Evolutionary conservation across 1,140 invertebrate genomes (phyloP).

Genomic region (Palaemon carinicauda): DNA sequence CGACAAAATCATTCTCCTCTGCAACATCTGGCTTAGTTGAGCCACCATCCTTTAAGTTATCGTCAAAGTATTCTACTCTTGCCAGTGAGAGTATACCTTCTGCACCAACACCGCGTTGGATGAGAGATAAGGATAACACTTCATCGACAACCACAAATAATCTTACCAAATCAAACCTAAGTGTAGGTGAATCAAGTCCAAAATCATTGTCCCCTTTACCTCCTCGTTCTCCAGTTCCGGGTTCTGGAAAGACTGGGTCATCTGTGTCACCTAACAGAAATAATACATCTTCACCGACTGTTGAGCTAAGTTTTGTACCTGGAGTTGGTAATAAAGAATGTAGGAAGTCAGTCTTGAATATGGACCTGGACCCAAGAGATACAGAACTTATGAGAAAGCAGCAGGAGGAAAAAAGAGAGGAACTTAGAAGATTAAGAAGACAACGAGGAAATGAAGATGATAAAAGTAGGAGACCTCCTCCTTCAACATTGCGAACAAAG

Average conservation of each 20-base stretch:
- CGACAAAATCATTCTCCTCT: constrained; percentile 14
- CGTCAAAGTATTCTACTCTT: constrained; percentile 35
- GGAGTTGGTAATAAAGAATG: constrained; percentile 52
- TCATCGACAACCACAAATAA: not conserved
- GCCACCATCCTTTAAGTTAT: constrained; percentile 38
- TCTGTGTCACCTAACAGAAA: not conserved
- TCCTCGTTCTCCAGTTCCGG: constrained; percentile 32
- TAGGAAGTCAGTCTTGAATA: constrained; percentile 58
- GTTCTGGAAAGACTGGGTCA: not conserved
- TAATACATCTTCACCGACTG: not conserved
- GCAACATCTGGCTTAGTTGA: constrained; percentile 8
- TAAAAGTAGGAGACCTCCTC: not conserved
- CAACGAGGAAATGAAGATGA: constrained; percentile 41
- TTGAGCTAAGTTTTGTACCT: not conserved
- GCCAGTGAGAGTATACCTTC: not conserved
- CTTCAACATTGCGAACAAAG: not conserved
- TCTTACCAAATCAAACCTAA: not conserved
- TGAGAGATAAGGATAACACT: constrained; percentile 20
- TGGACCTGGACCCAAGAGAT: constrained; percentile 47
- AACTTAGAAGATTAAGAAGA: constrained; percentile 48
- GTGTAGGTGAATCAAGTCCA: constrained; percentile 1
- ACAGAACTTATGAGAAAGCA: constrained; percentile 53
- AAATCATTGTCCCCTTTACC: constrained; percentile 37
- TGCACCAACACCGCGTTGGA: constrained; percentile 7
- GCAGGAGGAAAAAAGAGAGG: constrained; percentile 59